Conservation (phyloP, 2,113 vertebrate species). For the Rhea americana region DNA sequence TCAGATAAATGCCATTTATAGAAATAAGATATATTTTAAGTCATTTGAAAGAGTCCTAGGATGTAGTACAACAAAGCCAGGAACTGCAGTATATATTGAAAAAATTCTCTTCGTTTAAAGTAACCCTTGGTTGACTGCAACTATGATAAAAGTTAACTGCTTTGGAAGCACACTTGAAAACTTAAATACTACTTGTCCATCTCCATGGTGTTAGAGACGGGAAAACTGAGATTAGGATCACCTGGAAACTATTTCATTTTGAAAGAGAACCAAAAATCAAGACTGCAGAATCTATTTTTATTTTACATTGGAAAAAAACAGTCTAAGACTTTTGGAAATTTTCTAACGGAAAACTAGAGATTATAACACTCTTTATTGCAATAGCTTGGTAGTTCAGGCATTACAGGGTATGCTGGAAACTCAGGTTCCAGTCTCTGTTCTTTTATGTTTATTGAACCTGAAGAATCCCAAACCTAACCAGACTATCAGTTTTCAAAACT, state of each 20-base stretch:
- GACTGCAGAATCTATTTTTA: neutral
- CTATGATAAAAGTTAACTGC: neutral
- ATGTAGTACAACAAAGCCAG: neutral
- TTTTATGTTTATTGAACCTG: neutral
- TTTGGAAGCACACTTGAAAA: conserved; percentile 5
- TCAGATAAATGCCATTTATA: neutral
- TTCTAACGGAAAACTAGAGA: neutral
- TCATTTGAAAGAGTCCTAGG: neutral
- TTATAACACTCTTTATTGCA: neutral
- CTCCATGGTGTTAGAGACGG: neutral
- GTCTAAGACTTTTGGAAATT: neutral
- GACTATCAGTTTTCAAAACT: neutral
- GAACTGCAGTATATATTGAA: neutral
- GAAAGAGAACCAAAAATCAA: neutral
- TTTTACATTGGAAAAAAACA: neutral
- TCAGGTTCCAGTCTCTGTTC: neutral
- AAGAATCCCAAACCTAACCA: neutral
- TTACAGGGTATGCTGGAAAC: neutral
- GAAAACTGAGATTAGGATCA: neutral
- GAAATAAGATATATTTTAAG: conserved; percentile 10
- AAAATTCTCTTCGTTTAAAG: conserved; percentile 1
- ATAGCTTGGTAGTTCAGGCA: neutral
- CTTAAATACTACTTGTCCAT: neutral
- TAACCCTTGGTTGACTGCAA: neutral
- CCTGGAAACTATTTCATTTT: neutral